Evolutionary conservation across 2,888 invertebrate genomes (phyloP), one percentile per base, ranked within the genome.

Genomic region (Eupithecia dodoneata): DNA sequence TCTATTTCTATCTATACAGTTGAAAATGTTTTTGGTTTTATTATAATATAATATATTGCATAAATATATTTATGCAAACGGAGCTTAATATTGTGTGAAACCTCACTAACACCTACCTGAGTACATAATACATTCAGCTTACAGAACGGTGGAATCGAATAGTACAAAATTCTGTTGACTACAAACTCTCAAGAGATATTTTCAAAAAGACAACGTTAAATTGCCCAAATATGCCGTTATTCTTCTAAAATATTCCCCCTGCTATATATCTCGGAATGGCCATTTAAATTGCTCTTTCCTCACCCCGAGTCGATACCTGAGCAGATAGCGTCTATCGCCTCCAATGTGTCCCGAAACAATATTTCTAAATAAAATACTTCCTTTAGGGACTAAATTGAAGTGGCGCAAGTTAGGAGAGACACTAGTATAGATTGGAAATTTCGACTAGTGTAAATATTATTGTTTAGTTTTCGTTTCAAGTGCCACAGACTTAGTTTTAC

Each of bases 341-440:
- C 85, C 84, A 87, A 86, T 89, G 88, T 87, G 89, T 86, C 89
- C 90, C 89, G 83, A 91, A 92, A 92, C 92, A 92, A 93, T 93
- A 92, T 93, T 92, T 94, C 90, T 91, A 91, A 92, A 93, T 92
- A 93, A 93, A 94, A 92, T 87, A 91, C 89, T 89, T 87, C 85
- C 88, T 86, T 85, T 81, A 84, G 88, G 87, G 88, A 88, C 86
- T 85, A 76, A 81, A 69, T 79, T 73, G 71, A 75, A 71, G 66
- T 75, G 82, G 87, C 77, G 3, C 72, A 82, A 82, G 80, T 77
- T 6, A 84, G 15, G 69, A 73, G 70, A 44, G 44, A 42, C 18
- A n/a, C 42, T 10, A 9, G 41, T 13, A 10, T 59, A 5, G 12
- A 41, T 41, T 2, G 41, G 41, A 41, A 30, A 5, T 15, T 30